A percentile compares a stretch with the other conserved stretches of the same genome.
Conservation (phyloP, 2,797 vertebrate genomes). For the Euthynnus affinis region DNA sequence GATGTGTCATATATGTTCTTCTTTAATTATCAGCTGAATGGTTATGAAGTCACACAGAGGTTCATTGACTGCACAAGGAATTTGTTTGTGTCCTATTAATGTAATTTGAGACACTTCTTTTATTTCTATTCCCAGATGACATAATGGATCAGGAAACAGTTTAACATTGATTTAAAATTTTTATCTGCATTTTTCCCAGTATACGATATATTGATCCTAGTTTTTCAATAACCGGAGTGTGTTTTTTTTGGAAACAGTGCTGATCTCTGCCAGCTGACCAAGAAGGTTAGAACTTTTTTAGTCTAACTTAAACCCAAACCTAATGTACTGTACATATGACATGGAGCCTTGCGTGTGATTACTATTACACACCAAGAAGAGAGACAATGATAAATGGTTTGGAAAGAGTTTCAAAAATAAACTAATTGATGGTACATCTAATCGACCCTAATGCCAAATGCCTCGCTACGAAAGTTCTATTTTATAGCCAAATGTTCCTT, state of each 20-base stretch:
- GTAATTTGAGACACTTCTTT: neutral
- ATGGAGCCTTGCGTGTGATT: neutral
- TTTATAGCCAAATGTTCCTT: neutral
- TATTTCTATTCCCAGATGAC: neutral
- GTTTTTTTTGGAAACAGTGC: neutral
- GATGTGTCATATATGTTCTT: neutral
- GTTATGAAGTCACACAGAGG: neutral
- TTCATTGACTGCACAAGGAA: neutral
- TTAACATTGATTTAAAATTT: neutral
- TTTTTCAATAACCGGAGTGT: neutral
- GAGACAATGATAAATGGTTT: neutral
- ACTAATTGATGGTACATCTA: neutral
- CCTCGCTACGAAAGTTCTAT: neutral
- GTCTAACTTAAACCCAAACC: neutral
- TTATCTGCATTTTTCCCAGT: neutral
- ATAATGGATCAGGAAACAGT: neutral
- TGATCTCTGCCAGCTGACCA: neutral
- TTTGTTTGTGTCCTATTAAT: neutral
- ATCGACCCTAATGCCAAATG: neutral
- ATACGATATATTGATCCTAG: neutral
- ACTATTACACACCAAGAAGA: neutral
- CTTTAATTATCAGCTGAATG: neutral
- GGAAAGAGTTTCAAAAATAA: neutral
- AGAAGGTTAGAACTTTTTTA: too few species aligned
- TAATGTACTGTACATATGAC: neutral